These are phyloP conservation scores for Onychorhynchus coronatus DNA, from an alignment of 2,113 vertebrate genomes.

Conservation along the genomic window DNA sequence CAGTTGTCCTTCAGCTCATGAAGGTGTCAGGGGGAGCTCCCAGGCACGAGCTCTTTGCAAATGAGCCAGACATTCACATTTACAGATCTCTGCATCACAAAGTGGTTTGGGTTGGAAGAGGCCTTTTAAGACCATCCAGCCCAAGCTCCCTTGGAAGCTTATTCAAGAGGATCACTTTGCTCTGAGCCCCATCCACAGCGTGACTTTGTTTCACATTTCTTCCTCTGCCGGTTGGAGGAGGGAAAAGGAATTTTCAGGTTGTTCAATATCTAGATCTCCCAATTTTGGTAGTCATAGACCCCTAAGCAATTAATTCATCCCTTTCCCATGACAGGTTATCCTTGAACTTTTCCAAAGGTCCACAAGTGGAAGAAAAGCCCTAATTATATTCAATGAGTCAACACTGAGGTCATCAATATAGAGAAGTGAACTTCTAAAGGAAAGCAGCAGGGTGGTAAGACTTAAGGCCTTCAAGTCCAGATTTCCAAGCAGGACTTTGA, in stretches of 20 bases:
- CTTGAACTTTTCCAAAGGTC: background rate
- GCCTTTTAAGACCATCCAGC: background rate
- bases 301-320: background rate
- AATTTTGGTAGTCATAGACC: background rate
- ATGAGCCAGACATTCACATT: background rate
- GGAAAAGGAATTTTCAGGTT: background rate
- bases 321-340: background rate
- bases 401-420: background rate
- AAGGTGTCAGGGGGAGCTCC: background rate
- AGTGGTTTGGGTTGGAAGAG: background rate
- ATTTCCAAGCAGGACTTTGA: background rate
- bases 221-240: background rate
- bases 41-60: background rate
- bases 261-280: background rate
- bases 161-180: background rate
- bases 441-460: background rate
- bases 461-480: background rate
- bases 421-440: background rate
- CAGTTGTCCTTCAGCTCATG: background rate
- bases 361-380: background rate
- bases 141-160: background rate
- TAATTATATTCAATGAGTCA: background rate
- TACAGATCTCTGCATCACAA: background rate
- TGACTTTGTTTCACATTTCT: background rate
- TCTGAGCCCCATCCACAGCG: accelerated